Conservation (phyloP, 2,888 invertebrate genomes). For the Drosophila demipolita region DNA sequence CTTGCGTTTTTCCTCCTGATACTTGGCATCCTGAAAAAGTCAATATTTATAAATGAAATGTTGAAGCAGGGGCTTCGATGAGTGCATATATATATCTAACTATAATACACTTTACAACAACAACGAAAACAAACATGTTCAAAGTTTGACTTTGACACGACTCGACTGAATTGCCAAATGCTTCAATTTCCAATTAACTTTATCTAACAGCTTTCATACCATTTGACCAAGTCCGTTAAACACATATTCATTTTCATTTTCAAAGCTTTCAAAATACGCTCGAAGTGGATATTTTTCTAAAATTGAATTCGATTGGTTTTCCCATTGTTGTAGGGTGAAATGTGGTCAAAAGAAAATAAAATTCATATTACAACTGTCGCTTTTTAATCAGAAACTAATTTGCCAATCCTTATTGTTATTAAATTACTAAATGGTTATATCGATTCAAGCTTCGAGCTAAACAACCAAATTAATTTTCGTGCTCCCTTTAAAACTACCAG, state of each 20-base stretch:
- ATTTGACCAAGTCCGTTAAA: not conserved
- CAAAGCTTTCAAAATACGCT: not conserved
- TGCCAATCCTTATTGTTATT: not conserved
- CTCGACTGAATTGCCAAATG: not conserved
- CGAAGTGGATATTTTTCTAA: not conserved
- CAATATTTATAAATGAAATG: not conserved
- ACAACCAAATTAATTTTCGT: not conserved
- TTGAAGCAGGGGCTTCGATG: not conserved
- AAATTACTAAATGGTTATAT: not conserved
- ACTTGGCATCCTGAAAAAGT: slow-evolving; percentile 85
- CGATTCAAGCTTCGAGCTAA: not conserved
- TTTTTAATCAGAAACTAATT: not conserved
- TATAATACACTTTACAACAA: not conserved
- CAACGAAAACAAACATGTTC: not conserved
- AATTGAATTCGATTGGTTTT: not conserved
- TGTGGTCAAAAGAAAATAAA: not conserved
- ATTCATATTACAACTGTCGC: not conserved
- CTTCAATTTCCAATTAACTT: not conserved
- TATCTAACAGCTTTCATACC: not conserved
- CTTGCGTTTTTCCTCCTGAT: slow-evolving; percentile 87
- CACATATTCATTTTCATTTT: not conserved
- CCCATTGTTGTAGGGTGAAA: not conserved
- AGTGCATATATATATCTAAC: not conserved
- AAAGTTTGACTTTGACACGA: not conserved
- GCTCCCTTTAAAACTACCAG: not conserved